Evolutionary conservation across 1,140 invertebrate species (phyloP), one percentile per base, ranked within the genome.

Genomic region (Cyrtorhinus lividipennis): DNA sequence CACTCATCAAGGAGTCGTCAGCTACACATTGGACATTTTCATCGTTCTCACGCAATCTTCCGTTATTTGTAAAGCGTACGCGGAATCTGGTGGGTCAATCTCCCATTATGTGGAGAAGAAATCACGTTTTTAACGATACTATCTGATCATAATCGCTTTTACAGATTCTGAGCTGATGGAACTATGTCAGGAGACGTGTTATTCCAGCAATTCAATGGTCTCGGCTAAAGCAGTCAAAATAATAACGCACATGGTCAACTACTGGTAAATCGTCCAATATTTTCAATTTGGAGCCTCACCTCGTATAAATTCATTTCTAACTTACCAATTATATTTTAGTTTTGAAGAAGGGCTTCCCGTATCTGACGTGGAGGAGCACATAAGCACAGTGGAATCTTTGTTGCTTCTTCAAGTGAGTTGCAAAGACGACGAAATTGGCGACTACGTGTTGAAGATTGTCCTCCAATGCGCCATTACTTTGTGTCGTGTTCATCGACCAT

Each of bases 381-480:
- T 72, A 65, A 75, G 81, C 44, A 80, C 80, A 24, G 72, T 87
- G 10, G 85, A 89, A 72, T 83, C 83, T 2, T 70, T 88, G 20
- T 82, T 88, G 10, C 77, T 87, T n/a, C 71, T 85, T 0, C 72
- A 87, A 1, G 73, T 71, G 24, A 70, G 58, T 22, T 64, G 64
- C 23, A 59, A 64, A 18, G 48, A 64, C n/a, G 58, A 62, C 24
- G 59, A 53, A 18, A 48, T 61, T 25, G 62, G 65, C 12, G 46
- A 68, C 12, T 56, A 45, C 23, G 65, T 64, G 8, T 69, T 87
- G 12, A 81, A 82, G 70, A 75, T 81, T 1, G 81, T 80, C 30
- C 69, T 91, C 13, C 76, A 78, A 22, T 88, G 87, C 71, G 80
- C 83, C 62, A 85, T 90, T 38, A 80, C 80, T 68, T 70, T 87